Base-by-base conservation (phyloP, 2,797 vertebrate species). In the Macropus fuliginosus region DNA sequence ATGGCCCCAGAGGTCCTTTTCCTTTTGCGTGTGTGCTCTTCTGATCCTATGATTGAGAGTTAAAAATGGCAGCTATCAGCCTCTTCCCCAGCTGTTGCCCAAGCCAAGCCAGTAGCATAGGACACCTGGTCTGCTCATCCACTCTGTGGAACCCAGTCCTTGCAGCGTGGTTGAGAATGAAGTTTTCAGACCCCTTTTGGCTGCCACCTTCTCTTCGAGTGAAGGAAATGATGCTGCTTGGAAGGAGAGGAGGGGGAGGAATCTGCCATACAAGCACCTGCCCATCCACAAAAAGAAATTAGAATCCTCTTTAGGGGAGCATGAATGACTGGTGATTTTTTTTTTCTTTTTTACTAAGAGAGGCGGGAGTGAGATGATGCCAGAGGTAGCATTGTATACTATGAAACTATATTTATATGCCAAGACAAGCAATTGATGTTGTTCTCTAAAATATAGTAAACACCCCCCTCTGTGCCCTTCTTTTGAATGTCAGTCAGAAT, bases 401-500 rank as follows among this genome's bases (percentile, higher is more conserved):
- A 97, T 98, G 98, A 98, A 98, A 98, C 98, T 98, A 92, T 97
- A 97, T 98, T 98, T 97, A 98, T 98, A 96, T 98, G 98, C 98
- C 98, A 98, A 98, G 98, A 98, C 98, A 98, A 98, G 98, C 98
- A 98, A 97, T 96, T 98, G 98, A 98, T 98, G 98, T 97, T 98
- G 95, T 97, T 97, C 98, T 97, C 97, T 98, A 97, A 98, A 98
- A 98, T 97, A 97, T 91, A 98, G 98, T 98, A 98, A 99, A 98
- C 98, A 98, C 98, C 98, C 98, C 74, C 98, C 98, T 98, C 97
- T 94, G 97, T 98, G 97, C 97, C 98, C 98, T 98, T 96, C 96
- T 97, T 98, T 97, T 91, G 98, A 97, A 98, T 98, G 99, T 99
- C 99, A 99, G 98, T 99, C 98, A 99, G 98, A 96, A 98, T 98